Conservation (phyloP, 2,113 vertebrate genomes). For the Puffinus mauretanicus region DNA sequence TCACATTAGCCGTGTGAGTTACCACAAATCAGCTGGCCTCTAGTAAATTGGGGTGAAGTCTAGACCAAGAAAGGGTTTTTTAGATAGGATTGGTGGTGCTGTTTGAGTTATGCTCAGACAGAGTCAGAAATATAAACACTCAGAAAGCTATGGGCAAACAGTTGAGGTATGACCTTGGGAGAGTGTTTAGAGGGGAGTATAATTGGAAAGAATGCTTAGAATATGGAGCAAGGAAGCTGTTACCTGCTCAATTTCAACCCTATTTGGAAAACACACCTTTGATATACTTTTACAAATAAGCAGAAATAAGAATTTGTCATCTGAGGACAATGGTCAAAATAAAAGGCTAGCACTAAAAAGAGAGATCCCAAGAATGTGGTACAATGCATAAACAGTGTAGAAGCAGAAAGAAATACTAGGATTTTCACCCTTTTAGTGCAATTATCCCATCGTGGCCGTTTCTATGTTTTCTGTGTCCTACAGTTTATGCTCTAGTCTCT, state of each 20-base stretch:
- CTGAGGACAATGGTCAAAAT: neutral
- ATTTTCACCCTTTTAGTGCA: neutral
- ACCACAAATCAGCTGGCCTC: slow-evolving; percentile 1
- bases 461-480: neutral
- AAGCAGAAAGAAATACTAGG: neutral
- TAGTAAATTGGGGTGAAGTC: neutral
- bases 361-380: neutral
- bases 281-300: neutral
- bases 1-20: neutral
- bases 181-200: neutral
- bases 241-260: neutral
- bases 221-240: neutral
- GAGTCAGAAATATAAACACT: neutral
- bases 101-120: neutral
- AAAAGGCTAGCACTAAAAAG: neutral
- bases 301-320: neutral
- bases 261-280: neutral
- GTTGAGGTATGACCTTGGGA: neutral
- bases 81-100: neutral
- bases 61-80: neutral
- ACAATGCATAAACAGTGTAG: neutral
- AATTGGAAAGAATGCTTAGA: neutral
- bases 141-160: neutral
- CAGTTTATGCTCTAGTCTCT: neutral
- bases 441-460: neutral